Percentiles rank a stretch among this genome's conserved stretches.
These are phyloP conservation scores for Caenorhabditis latens DNA, from an alignment of 1,140 invertebrate species.

Conservation along the genomic window DNA sequence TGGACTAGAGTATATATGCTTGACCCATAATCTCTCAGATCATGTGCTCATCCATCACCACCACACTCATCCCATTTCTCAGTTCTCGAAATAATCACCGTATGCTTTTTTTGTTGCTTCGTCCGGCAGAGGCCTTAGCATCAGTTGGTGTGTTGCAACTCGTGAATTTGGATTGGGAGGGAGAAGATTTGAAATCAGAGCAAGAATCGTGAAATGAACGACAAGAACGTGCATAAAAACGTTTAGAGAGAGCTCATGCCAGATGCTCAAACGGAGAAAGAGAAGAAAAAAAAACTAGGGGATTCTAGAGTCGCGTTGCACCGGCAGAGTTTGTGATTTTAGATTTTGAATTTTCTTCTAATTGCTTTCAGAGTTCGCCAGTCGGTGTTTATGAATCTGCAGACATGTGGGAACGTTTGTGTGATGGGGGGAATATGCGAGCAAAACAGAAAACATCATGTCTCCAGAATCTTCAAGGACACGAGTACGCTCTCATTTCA, in stretches of 20 bases:
- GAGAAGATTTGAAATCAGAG: neutral
- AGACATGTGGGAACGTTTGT: conserved; percentile 18
- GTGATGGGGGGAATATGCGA: neutral
- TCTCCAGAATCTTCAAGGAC: conserved; percentile 5
- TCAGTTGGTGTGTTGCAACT: conserved; percentile 49
- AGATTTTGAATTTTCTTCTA: conserved; percentile 21
- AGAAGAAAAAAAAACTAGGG: neutral
- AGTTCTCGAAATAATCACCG: conserved; percentile 42
- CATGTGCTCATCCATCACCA: conserved; percentile 52
- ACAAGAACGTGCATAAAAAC: conserved; percentile 38
- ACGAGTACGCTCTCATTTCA: conserved; percentile 23
- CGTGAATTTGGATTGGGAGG: neutral
- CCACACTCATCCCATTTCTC: conserved; percentile 29
- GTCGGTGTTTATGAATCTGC: conserved; percentile 43
- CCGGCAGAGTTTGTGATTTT: conserved; percentile 13
- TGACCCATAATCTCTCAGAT: conserved; percentile 36
- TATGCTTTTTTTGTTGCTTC: conserved; percentile 11
- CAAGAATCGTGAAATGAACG: conserved; percentile 6
- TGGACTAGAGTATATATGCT: conserved; percentile 27
- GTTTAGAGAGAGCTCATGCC: conserved; percentile 8
- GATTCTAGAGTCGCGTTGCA: neutral
- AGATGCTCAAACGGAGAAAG: conserved; percentile 32
- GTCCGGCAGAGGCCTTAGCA: neutral
- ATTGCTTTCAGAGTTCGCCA: conserved; percentile 23
- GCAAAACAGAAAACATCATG: neutral